phyloP scores from a whole-genome alignment of 2,113 vertebrate genomes.

The Callithrix jacchus region DNA sequence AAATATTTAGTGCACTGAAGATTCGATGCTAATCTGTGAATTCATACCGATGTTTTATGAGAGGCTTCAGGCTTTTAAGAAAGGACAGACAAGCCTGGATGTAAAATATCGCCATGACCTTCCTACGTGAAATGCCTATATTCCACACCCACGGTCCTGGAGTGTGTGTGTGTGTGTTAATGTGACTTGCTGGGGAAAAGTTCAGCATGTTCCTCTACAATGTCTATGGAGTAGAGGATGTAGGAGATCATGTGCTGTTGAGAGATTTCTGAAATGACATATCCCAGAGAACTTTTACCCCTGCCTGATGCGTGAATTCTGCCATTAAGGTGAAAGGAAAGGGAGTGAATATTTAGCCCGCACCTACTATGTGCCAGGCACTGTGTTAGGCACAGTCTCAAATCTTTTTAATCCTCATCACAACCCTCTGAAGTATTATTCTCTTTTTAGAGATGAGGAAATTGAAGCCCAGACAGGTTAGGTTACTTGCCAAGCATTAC shows the following conservation, averaged over 20 bases:
- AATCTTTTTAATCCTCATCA: constrained; percentile 45
- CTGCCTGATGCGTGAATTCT: background rate
- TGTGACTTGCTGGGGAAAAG: background rate
- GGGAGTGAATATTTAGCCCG: background rate
- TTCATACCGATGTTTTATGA: background rate
- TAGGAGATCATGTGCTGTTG: background rate
- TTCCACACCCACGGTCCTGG: background rate
- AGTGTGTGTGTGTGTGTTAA: no score
- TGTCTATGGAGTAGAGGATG: background rate
- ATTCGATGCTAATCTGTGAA: background rate
- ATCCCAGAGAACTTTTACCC: background rate
- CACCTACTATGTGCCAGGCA: constrained; percentile 37
- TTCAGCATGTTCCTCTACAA: background rate
- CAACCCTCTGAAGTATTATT: constrained; percentile 61
- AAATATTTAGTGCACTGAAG: background rate
- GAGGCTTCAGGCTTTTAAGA: background rate
- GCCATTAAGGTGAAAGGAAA: background rate
- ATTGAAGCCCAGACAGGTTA: constrained; percentile 66
- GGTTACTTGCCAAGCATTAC: constrained; percentile 69
- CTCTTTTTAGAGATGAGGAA: constrained; percentile 74
- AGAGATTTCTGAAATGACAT: background rate
- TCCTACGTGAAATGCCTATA: background rate
- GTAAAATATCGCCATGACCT: background rate
- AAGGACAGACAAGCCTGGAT: background rate
- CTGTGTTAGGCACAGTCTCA: constrained; percentile 10